Conservation (phyloP, 2,797 vertebrate genomes). For the Artibeus lituratus region DNA sequence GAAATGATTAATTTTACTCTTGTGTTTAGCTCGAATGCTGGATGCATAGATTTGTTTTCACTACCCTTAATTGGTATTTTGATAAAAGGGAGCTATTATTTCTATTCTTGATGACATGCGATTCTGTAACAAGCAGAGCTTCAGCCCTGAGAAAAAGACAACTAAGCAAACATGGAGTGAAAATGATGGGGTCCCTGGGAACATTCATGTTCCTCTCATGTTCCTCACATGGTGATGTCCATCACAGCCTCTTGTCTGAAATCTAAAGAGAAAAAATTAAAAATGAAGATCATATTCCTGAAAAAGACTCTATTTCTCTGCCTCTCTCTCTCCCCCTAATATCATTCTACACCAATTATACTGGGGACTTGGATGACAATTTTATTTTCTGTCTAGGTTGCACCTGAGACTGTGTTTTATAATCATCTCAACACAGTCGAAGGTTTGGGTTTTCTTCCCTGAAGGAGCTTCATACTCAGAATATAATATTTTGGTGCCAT, state of each 20-base stretch:
- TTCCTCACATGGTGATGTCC: neutral
- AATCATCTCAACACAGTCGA: neutral
- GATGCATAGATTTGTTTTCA: neutral
- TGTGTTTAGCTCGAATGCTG: neutral
- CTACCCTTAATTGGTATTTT: neutral
- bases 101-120: neutral
- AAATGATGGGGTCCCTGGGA: neutral
- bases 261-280: neutral
- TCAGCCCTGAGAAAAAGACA: neutral
- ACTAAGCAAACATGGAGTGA: neutral
- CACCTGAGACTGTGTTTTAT: neutral
- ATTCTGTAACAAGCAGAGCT: neutral
- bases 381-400: neutral
- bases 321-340: accelerated
- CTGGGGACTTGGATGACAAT: neutral
- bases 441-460: neutral
- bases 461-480: neutral
- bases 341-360: neutral
- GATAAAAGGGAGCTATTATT: neutral
- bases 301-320: neutral
- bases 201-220: neutral
- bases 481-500: conserved; percentile 69
- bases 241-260: neutral
- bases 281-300: neutral
- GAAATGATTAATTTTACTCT: neutral